Percentiles rank a stretch among this genome's conserved stretches.
These are phyloP conservation scores for Callyntrura guangdongensis DNA, from an alignment of 2,888 invertebrate genomes.

Conservation along the genomic window DNA sequence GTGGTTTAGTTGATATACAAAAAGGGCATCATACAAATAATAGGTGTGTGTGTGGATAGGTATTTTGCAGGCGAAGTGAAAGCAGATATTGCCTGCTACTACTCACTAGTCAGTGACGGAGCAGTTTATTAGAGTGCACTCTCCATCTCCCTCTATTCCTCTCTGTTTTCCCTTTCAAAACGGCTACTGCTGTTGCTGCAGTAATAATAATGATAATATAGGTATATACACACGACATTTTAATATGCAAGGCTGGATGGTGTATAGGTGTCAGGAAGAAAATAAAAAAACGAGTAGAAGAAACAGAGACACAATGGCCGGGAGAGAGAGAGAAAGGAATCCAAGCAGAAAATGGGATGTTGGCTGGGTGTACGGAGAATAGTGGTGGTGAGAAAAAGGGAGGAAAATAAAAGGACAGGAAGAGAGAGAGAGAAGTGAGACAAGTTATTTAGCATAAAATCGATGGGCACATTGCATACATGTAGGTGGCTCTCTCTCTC, in stretches of 20 bases:
- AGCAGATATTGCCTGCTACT: background rate
- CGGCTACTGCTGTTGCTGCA: background rate
- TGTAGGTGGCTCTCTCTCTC: slow-evolving; percentile 59
- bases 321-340: slow-evolving; percentile 29
- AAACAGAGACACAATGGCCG: slow-evolving; percentile 38
- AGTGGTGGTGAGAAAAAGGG: slow-evolving; percentile 31
- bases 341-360: slow-evolving; percentile 51
- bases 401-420: slow-evolving; percentile 41
- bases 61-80: background rate
- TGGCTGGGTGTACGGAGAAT: background rate
- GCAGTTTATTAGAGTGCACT: slow-evolving; percentile 51
- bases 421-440: slow-evolving; percentile 61
- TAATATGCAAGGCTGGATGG: too few species aligned
- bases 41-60: slow-evolving; percentile 18
- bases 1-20: background rate
- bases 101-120: background rate
- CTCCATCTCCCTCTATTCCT: background rate
- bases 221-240: background rate
- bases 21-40: background rate
- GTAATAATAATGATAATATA: slow-evolving; percentile 33
- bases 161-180: too few species aligned
- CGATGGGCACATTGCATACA: slow-evolving; percentile 79
- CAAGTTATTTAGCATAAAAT: slow-evolving; percentile 85
- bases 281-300: background rate
- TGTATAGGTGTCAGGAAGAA: background rate